Base-by-base conservation (phyloP, 2,888 invertebrate genomes). In the Myathropa florea region DNA sequence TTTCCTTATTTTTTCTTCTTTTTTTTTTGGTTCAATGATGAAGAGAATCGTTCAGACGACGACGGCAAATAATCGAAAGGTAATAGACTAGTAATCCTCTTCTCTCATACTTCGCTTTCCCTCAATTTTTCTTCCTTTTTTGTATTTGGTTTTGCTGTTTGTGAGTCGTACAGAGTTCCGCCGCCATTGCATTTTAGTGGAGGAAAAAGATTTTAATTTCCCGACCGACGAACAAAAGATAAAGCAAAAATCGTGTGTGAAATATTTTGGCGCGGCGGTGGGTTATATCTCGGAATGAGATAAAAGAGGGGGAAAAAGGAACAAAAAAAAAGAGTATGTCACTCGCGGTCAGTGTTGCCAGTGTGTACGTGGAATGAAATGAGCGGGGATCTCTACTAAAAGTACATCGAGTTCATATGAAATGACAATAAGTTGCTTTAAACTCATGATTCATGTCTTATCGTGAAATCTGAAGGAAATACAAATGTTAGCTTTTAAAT, bases 31-130 rank as follows among this genome's bases (percentile, higher is more conserved):
- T 72, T 79, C 73, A 78, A 86, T 86, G 86, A 86, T 86, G 86
- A 86, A 86, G 83, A 86, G 83, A 86, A 82, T 86, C 57, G 83
- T 83, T 67, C 86, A 86, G 59, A 80, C 80, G 57, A 71, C 80
- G 72, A 72, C 85, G 72, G 70, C 84, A 39, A 86, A 82, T 83
- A 86, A 82, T 82, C 86, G 86, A 79, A 86, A 86, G 86, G 86
- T 86, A 86, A 78, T 57, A 61, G 70, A 71, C 57, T 78, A 86
- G 78, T 75, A 85, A 72, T 81, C 71, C 76, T 73, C 72, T 64
- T 82, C 65, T 64, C 46, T 76, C 73, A 53, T 55, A 65, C 36
- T 72, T 71, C 57, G 73, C 57, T 67, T 71, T 76, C 30, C 63
- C 67, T 78, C 18, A 26, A 53, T 24, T 55, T 61, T 55, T 4